Base-by-base conservation (phyloP, 2,888 invertebrate species). In the Polydrusus pterygomalis region DNA sequence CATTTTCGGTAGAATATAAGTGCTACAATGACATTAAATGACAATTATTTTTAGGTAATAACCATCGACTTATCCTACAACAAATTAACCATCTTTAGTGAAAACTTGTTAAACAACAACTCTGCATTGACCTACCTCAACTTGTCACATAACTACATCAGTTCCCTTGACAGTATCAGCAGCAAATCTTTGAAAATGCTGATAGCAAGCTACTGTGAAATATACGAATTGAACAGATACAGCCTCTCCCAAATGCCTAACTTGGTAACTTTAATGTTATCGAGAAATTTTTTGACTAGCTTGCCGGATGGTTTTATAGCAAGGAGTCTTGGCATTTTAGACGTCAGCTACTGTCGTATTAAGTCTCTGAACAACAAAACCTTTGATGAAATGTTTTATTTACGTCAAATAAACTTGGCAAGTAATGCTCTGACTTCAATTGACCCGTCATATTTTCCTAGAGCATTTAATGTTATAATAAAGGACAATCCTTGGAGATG, bases 401-500 rank as follows among this genome's bases (percentile, higher is more conserved):
- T 95, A 69, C 89, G 89, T 13, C 89, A 88, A 30, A 83, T 95
- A 15, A 90, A 91, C 79, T 88, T 95, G n/a, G 90, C 92, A 75
- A 94, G 93, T 43, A 95, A 95, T 84, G 90, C 93, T 74, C 89
- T 95, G 79, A 93, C 92, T 0, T 90, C 89, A 64, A 90, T 93
- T 86, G 89, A 88, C 45, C 88, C 89, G 8, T 87, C 88, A 0
- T 90, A 89, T 82, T 94, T 95, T 82, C 88, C 89, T 0, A 93
- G 92, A 85, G 87, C 88, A 10, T 90, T 89, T 75, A 88, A 88
- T 69, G 85, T 95, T n/a, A 89, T 90, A 83, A 84, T 95, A 58
- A 89, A 90, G 15, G 93, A 94, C 82, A 95, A 95, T 85, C 92
- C 93, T 79, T 95, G 95, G 95, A 89, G 92, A 75, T 95, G 95